Conservation (phyloP, 2,113 vertebrate species). For the Polypterus bichir region DNA sequence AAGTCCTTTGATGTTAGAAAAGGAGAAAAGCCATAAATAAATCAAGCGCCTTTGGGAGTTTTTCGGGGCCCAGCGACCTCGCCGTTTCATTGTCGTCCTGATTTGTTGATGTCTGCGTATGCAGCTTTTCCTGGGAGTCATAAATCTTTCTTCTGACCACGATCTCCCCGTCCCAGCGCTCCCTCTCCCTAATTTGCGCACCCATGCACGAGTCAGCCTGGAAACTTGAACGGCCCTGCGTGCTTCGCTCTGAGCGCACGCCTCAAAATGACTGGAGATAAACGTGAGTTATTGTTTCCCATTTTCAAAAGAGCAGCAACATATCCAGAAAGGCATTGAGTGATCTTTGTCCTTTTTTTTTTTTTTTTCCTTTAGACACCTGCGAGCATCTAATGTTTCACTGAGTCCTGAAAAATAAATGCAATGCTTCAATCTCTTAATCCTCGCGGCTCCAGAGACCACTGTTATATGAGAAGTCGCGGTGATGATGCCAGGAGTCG, state of each 20-base stretch:
- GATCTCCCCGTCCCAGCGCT: neutral
- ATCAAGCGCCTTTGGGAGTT: conserved; percentile 70
- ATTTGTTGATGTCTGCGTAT: conserved; percentile 76
- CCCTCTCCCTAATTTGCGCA: neutral
- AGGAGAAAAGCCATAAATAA: conserved; percentile 82
- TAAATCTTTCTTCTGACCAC: conserved; percentile 64
- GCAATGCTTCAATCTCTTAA: conserved; percentile 95
- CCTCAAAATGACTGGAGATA: conserved; percentile 61
- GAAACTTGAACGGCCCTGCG: conserved; percentile 5
- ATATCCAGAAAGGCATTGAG: conserved; percentile 55
- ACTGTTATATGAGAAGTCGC: conserved; percentile 92
- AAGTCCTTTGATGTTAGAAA: conserved; percentile 73
- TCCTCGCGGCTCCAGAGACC: conserved; percentile 93
- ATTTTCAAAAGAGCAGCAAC: conserved; percentile 71
- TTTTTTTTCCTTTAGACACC: conserved; percentile 70
- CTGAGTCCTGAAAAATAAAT: conserved; percentile 92
- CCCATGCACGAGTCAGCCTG: neutral
- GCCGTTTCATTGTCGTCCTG: conserved; percentile 69
- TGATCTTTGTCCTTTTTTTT: conserved; percentile 55
- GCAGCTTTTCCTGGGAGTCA: conserved; percentile 58
- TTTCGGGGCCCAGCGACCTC: conserved; percentile 56
- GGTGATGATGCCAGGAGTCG: conserved; percentile 77
- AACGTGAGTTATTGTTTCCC: conserved; percentile 80
- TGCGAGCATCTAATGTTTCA: conserved; percentile 93
- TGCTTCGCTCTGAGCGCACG: conserved; percentile 9